Evolutionary conservation across 2,113 vertebrate genomes (phyloP).

Genomic region (Felis catus): DNA sequence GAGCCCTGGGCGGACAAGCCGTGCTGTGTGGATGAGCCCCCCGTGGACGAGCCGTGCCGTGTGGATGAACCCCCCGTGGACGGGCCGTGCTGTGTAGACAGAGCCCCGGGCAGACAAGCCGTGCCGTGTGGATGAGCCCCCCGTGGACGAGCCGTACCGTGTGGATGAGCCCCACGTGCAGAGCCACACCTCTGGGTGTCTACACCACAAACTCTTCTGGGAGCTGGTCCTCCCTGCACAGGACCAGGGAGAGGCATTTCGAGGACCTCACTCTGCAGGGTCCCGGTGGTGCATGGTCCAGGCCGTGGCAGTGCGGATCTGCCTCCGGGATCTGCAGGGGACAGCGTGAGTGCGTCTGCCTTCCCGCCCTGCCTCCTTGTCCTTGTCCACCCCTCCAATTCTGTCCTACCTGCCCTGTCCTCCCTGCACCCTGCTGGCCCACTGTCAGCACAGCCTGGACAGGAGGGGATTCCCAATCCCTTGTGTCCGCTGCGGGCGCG

Average conservation of each 20-base stretch:
- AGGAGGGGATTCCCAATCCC: too few species aligned
- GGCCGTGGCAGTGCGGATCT: background rate
- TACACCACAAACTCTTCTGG: conserved; percentile 90
- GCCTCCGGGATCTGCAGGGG: background rate
- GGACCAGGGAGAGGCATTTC: conserved; percentile 89
- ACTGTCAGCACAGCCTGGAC: background rate
- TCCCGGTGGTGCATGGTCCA: background rate
- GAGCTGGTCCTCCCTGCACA: conserved; percentile 86
- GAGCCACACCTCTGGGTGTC: background rate
- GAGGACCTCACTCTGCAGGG: conserved; percentile 74
- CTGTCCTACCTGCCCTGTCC: background rate
- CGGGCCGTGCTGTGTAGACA: too few species aligned
- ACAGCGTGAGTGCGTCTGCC: background rate
- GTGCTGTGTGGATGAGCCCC: too few species aligned
- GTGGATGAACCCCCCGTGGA: too few species aligned
- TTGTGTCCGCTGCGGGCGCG: rapidly evolving
- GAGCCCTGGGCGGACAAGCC: background rate
- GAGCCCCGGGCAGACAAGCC: background rate
- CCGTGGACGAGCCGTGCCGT: rapidly evolving
- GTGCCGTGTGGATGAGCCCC: background rate
- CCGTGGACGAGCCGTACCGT: rapidly evolving
- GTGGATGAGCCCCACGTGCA: background rate
- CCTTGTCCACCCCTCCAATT: background rate
- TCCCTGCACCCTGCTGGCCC: background rate
- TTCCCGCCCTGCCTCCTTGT: background rate